phyloP scores from a whole-genome alignment of 2,113 vertebrate genomes.

The Proteles cristata region DNA sequence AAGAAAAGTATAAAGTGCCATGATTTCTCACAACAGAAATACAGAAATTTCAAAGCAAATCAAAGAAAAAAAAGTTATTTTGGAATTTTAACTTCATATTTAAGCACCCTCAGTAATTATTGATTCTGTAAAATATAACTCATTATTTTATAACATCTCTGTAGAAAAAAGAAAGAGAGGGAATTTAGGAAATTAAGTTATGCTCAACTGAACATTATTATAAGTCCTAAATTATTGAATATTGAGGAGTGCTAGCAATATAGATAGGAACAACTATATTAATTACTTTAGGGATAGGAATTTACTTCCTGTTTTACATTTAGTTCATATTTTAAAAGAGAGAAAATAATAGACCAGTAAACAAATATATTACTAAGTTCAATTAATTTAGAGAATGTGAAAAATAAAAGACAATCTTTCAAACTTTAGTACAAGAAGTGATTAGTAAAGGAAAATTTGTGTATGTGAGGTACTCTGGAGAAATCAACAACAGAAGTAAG shows the following conservation, averaged over 20 bases:
- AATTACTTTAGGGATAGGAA: neutral
- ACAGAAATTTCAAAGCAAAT: neutral
- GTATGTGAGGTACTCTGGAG: neutral
- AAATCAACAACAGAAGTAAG: constrained; percentile 1
- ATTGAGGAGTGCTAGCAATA: neutral
- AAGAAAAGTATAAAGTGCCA: neutral
- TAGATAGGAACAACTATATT: neutral
- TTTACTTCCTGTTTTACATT: neutral
- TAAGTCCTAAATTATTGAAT: neutral
- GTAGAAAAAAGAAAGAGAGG: neutral
- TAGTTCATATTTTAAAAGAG: constrained; percentile 21
- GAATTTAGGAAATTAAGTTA: constrained; percentile 4
- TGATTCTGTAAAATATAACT: neutral
- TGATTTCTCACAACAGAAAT: neutral
- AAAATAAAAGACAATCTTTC: neutral
- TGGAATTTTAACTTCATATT: neutral
- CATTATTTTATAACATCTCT: neutral
- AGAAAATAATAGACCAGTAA: constrained; percentile 17
- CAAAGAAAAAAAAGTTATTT: neutral
- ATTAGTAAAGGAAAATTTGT: neutral
- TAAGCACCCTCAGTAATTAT: neutral
- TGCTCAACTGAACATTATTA: neutral
- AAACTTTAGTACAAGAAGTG: neutral
- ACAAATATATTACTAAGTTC: neutral
- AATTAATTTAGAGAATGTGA: neutral